Evolutionary conservation across 2,113 vertebrate genomes (phyloP), one percentile per base, ranked within the genome.

Genomic region (Bufo bufo): DNA sequence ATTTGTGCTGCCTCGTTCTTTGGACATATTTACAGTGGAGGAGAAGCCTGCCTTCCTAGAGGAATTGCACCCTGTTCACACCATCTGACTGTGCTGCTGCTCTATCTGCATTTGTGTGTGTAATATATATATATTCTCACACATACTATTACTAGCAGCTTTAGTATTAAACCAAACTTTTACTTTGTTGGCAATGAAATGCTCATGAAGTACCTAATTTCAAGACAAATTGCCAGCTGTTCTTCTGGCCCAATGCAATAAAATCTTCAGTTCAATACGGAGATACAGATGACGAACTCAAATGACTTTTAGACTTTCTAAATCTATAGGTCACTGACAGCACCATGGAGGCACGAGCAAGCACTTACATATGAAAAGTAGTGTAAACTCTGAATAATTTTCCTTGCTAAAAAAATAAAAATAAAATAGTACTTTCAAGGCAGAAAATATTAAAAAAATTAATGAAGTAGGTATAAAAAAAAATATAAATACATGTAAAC

Each of bases 401-500:
- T 43, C 43, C 20, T 47, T 33, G 33, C 33, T 33, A 33, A 33
- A 3, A 10, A 1, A 10, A 63, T 10, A 81, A 2, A 71, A 52
- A 52, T 14, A 81, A 81, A 61, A 45, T 12, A 7, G 45, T 19
- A 75, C 72, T 75, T 75, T 50, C 47, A 75, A 9, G 19, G 43
- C 19, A 63, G 16, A 49, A 82, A 82, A 19, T 20, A 82, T 5
- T 33, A 33, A 11, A 66, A 83, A 83, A 65, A 13, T 49, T 1
- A 19, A 17, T 45, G 3, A 72, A 45, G 33, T 43, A 52, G 50
- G 19, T 50, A 59, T 82, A 66, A 71, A 69, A 69, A 75, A 71
- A 82, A 33, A 33, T 33, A 84, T 71, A 84, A 84, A 84, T 71
- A 84, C 11, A 71, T 84, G 82, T 84, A 84, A 84, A 84, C 82